Percentiles rank a stretch among this genome's conserved stretches.
Evolutionary conservation across 2,888 invertebrate species (phyloP).

Genomic region (Dicycla oo): DNA sequence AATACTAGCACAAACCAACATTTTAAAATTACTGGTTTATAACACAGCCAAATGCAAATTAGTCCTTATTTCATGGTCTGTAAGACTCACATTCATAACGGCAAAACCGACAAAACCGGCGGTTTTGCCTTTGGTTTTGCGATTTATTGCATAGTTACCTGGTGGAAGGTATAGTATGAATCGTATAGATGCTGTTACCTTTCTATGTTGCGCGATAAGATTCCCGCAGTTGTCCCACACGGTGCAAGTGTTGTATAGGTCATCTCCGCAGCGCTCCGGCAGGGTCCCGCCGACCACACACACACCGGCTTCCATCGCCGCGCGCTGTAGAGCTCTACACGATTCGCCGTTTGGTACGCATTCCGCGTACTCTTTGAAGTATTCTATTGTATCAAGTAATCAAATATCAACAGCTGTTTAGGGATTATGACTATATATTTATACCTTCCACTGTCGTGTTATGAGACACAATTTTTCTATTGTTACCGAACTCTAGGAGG

Average conservation of each 20-base stretch:
- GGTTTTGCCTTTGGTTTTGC: no score
- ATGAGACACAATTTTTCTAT: no score
- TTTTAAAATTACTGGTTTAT: no score
- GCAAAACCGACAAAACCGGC: no score
- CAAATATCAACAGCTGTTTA: neutral
- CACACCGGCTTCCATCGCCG: constrained; percentile 94
- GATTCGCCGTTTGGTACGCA: constrained; percentile 95
- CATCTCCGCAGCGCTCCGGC: constrained; percentile 93
- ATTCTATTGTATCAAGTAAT: constrained; percentile 80
- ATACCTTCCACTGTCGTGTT: no score
- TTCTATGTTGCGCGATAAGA: constrained; percentile 95
- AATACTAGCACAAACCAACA: no score
- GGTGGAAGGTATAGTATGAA: no score
- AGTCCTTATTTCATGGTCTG: no score
- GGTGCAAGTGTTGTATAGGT: constrained; percentile 96
- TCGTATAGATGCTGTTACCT: constrained; percentile 77
- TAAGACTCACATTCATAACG: no score
- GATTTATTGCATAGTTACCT: no score
- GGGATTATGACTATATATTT: neutral
- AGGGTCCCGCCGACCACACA: constrained; percentile 97
- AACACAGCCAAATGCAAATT: no score
- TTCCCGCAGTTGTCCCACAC: constrained; percentile 95
- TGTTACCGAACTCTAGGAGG: no score
- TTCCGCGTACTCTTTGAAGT: constrained; percentile 97
- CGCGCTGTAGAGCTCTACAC: constrained; percentile 92